A percentile compares a stretch with the other conserved stretches of the same genome.
Conservation (phyloP, 2,888 invertebrate genomes). For the Arctia plantaginis region DNA sequence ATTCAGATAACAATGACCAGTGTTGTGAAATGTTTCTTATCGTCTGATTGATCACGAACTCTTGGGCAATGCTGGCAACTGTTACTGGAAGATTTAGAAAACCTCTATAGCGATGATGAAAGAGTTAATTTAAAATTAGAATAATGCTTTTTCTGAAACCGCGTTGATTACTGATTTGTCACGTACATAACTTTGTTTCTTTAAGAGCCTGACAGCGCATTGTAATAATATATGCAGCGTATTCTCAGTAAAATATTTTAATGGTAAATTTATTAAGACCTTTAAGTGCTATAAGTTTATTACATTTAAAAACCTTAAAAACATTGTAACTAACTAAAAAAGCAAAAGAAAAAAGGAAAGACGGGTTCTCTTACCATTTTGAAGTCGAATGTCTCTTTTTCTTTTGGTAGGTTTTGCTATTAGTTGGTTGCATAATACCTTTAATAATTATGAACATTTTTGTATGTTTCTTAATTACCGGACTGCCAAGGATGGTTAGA, state of each 20-base stretch:
- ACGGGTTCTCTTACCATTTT: no score
- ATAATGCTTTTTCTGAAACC: neutral
- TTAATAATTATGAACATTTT: no score
- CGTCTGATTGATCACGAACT: slow-evolving; percentile 21
- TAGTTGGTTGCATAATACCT: no score
- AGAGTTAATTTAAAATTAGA: slow-evolving; percentile 14
- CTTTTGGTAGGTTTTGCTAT: no score
- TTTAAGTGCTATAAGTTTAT: no score
- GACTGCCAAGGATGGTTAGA: no score
- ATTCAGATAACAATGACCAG: neutral
- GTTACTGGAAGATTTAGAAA: slow-evolving; percentile 10
- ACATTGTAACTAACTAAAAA: no score
- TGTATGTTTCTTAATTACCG: no score
- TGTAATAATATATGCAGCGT: neutral
- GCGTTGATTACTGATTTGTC: neutral
- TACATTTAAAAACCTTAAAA: no score
- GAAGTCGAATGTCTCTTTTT: no score
- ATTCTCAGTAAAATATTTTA: neutral
- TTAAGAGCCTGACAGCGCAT: neutral
- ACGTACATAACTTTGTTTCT: slow-evolving; percentile 3
- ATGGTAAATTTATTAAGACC: no score
- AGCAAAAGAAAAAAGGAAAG: no score
- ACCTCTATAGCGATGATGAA: slow-evolving; percentile 15
- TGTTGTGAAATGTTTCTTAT: slow-evolving; percentile 18
- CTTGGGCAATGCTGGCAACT: slow-evolving; percentile 15